phyloP scores from a whole-genome alignment of 2,113 vertebrate species.

The Lophochroa leadbeateri region DNA sequence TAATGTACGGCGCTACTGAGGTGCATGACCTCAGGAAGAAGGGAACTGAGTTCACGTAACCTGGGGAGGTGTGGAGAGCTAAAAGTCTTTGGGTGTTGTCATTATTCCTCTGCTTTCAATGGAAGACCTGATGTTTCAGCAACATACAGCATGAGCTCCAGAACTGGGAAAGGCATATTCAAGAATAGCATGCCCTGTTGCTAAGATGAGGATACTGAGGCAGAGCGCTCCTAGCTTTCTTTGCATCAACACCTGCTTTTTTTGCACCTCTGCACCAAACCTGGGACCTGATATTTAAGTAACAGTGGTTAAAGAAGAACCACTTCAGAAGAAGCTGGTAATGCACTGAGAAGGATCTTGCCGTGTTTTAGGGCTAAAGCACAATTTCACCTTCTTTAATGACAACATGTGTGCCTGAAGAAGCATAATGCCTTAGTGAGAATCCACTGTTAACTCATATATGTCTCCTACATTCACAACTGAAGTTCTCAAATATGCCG shows the following conservation, averaged over 20 bases:
- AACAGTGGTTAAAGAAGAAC: background rate
- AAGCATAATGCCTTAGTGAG: background rate
- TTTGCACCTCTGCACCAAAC: background rate
- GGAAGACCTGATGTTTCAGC: background rate
- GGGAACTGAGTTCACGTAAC: background rate
- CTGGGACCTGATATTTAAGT: background rate
- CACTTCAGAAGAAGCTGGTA: background rate
- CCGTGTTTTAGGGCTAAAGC: background rate
- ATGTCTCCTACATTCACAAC: background rate
- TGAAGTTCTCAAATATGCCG: background rate
- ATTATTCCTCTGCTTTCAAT: background rate
- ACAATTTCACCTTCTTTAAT: background rate
- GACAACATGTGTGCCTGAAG: fast-evolving
- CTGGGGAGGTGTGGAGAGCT: background rate
- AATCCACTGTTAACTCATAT: background rate
- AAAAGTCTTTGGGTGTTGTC: background rate
- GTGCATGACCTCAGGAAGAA: background rate
- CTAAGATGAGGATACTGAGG: background rate
- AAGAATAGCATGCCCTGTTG: background rate
- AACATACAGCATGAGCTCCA: background rate
- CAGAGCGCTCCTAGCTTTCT: background rate
- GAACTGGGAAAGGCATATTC: background rate
- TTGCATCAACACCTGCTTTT: background rate
- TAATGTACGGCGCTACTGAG: background rate
- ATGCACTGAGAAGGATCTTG: background rate